phyloP scores from a whole-genome alignment of 64 coral and sea anemone species.

The Porites lutea region DNA sequence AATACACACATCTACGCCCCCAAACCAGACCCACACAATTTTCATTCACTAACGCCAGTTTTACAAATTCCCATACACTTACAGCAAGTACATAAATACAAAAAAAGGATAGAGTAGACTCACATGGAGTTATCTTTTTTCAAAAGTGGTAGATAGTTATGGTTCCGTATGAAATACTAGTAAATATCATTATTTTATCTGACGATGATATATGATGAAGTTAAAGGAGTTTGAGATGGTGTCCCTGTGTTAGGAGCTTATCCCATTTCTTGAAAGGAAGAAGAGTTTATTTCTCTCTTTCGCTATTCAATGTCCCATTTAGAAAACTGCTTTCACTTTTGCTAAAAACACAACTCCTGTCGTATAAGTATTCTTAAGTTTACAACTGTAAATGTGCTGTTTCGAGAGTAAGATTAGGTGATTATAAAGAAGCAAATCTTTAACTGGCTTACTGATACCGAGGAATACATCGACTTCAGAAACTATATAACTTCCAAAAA shows the following conservation, averaged over 20 bases:
- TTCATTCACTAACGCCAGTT: too few relatives aligned
- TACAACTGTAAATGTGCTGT: background rate
- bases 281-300: background rate
- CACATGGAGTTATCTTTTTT: too few relatives aligned
- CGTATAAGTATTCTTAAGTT: background rate
- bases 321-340: background rate
- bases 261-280: background rate
- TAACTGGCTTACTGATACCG: background rate
- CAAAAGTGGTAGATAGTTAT: too few relatives aligned
- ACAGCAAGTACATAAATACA: too few relatives aligned
- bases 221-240: background rate
- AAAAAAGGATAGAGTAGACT: too few relatives aligned
- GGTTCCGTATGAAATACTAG: too few relatives aligned
- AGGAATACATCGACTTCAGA: conserved; percentile 11
- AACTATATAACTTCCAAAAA: background rate
- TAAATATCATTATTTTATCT: too few relatives aligned
- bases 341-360: background rate
- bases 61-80: too few relatives aligned
- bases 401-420: conserved; percentile 12
- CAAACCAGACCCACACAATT: too few relatives aligned
- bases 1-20: too few relatives aligned
- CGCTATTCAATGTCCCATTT: background rate
- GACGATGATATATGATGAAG: background rate
- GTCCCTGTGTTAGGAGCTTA: background rate
- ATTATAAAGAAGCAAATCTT: background rate